Conservation (phyloP, 2,888 invertebrate species). For the Agrotis clavis region DNA sequence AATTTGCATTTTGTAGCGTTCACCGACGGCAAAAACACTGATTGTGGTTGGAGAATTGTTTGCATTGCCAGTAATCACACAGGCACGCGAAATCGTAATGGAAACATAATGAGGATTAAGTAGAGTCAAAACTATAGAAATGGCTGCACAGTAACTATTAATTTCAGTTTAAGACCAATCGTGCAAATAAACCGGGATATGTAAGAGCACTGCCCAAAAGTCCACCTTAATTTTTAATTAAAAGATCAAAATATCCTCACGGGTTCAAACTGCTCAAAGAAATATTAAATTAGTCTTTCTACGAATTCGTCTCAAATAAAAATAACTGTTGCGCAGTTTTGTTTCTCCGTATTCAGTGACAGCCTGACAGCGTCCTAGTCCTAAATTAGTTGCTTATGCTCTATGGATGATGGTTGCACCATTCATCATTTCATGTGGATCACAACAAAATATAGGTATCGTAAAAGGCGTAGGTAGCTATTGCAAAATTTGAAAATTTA, state of each 20-base stretch:
- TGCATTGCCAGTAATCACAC: slow-evolving; percentile 49
- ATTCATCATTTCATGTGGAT: neutral
- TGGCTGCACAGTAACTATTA: neutral
- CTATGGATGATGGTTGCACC: neutral
- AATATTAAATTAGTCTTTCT: slow-evolving; percentile 24
- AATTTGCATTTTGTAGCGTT: slow-evolving; percentile 68
- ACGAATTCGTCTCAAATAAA: slow-evolving; percentile 28
- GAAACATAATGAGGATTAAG: slow-evolving; percentile 33
- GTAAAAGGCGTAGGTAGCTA: neutral
- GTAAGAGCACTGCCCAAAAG: slow-evolving; percentile 1
- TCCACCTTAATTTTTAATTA: slow-evolving; percentile 8
- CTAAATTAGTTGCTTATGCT: slow-evolving; percentile 14
- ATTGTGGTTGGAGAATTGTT: slow-evolving; percentile 66
- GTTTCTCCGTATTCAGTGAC: slow-evolving; percentile 34
- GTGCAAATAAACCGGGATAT: neutral
- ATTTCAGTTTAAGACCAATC: neutral
- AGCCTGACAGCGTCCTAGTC: slow-evolving; percentile 15
- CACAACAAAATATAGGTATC: neutral
- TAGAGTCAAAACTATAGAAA: slow-evolving; percentile 12
- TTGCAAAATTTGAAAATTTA: too few species aligned
- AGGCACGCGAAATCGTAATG: slow-evolving; percentile 39
- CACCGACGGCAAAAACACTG: slow-evolving; percentile 64
- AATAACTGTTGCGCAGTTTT: slow-evolving; percentile 32
- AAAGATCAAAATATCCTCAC: slow-evolving; percentile 7
- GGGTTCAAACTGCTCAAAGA: neutral